Evolutionary conservation across 92 coral and sea anemone species (phyloP), one percentile per base, ranked within the genome.

Genomic region (Galaxea fascicularis): DNA sequence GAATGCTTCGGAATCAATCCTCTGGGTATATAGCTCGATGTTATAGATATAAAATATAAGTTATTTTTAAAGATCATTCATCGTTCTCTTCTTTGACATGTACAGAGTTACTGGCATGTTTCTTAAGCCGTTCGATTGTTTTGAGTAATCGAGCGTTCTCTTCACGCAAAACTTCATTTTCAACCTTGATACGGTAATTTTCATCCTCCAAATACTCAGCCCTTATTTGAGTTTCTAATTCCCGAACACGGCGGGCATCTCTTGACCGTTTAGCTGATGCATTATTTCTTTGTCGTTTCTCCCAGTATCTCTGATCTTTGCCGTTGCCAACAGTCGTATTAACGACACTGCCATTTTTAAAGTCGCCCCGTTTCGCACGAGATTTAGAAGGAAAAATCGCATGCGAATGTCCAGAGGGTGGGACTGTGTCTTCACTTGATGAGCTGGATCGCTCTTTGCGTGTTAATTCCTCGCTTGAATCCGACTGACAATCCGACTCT

Each of bases 181-280:
- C 98, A 29, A 79, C 80, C 46, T 92, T 93, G 6, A 88, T 67
- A 28, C 86, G 88, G 26, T 91, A 92, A 63, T 94, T 94, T 82
- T 94, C 98, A 14, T 92, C 98, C 51, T 92, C 93, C 49, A 94
- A 65, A 57, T 86, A 94, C 49, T 94, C 98, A 2, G 98, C 95
- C 21, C 98, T 91, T 57, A 94, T 94, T 69, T 94, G 98, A 67
- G 96, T 93, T 82, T 94, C 98, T 10, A 94, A 92, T 92, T 94
- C 98, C 27, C 98, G 93, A 39, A 94, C 98, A 41, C 98, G 88
- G 0, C 98, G 84, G 3, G 98, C 98, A 80, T 94, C 98, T 66
- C 98, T 84, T 20, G 98, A 94, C 8, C 98, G 95, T 44, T 94
- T 94, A 3, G 98, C 98, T 18, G 98, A 94, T 4, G 98, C 98